These are phyloP conservation scores for Drosophila pseudoobscura DNA, from an alignment of 1,140 invertebrate genomes.

Conservation along the genomic window DNA sequence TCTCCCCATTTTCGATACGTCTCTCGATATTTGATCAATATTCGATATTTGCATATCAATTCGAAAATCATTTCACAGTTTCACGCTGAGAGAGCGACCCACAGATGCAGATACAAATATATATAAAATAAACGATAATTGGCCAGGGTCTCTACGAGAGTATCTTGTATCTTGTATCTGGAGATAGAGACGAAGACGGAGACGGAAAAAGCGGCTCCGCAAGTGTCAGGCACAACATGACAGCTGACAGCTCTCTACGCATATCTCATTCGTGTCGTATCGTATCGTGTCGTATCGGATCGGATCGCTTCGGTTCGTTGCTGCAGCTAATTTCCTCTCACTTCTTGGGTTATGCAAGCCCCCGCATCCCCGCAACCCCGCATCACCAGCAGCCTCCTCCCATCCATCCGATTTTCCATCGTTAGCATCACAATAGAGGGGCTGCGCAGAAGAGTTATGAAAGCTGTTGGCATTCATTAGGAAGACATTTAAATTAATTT, in stretches of 20 bases:
- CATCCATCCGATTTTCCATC: conserved; percentile 28
- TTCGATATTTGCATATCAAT: conserved; percentile 42
- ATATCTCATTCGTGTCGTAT: conserved; percentile 14
- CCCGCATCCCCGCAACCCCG: no score
- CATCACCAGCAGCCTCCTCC: no score
- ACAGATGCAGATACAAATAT: conserved; percentile 12
- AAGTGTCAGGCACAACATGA: conserved; percentile 43
- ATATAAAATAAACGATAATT: conserved; percentile 50
- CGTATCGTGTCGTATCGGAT: no score
- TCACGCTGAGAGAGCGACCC: conserved; percentile 38
- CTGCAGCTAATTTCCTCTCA: conserved; percentile 48
- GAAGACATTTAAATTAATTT: conserved; percentile 78
- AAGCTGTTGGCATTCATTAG: conserved; percentile 65
- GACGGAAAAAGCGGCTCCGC: conserved; percentile 13
- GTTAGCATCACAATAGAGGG: conserved; percentile 44
- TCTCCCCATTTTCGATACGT: conserved; percentile 16
- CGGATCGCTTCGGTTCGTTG: not conserved
- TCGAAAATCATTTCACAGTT: conserved; percentile 45
- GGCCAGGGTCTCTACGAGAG: not conserved
- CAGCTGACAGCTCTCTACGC: conserved; percentile 41
- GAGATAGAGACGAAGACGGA: not conserved
- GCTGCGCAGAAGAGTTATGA: conserved; percentile 45
- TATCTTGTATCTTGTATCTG: no score
- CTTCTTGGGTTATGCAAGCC: conserved; percentile 35
- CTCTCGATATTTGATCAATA: no score